phyloP scores from a whole-genome alignment of 2,888 invertebrate genomes.

The Tachina fera region DNA sequence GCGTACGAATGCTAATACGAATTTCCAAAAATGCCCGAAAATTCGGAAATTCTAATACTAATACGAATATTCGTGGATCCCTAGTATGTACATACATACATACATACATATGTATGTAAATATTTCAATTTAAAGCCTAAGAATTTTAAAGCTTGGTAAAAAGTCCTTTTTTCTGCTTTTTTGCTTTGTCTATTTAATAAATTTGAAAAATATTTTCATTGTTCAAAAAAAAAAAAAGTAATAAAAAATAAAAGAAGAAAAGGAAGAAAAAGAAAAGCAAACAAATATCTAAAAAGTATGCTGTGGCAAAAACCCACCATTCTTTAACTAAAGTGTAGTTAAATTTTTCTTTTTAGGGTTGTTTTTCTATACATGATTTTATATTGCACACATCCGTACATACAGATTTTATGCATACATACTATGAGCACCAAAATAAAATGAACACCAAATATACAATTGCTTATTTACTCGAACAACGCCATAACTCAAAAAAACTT shows the following conservation, averaged over 20 bases:
- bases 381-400: no score
- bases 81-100: neutral
- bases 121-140: neutral
- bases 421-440: no score
- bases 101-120: neutral
- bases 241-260: neutral
- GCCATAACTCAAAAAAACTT: no score
- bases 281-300: slow-evolving; percentile 14
- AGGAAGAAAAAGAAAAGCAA: neutral
- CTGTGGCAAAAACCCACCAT: slow-evolving; percentile 34
- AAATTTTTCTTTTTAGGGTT: slow-evolving; percentile 55
- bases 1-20: no score
- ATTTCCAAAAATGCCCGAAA: no score
- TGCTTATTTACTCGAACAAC: no score
- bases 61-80: no score
- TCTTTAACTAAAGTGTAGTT: neutral
- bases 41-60: no score
- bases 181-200: slow-evolving; percentile 17
- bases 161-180: neutral
- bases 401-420: no score
- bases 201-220: slow-evolving; percentile 31
- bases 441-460: no score
- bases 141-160: slow-evolving; percentile 20
- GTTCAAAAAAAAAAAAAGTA: slow-evolving; percentile 1
- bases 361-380: slow-evolving; percentile 27